Base-by-base conservation (phyloP, 2,888 invertebrate genomes). In the Amphipyra berbera region DNA sequence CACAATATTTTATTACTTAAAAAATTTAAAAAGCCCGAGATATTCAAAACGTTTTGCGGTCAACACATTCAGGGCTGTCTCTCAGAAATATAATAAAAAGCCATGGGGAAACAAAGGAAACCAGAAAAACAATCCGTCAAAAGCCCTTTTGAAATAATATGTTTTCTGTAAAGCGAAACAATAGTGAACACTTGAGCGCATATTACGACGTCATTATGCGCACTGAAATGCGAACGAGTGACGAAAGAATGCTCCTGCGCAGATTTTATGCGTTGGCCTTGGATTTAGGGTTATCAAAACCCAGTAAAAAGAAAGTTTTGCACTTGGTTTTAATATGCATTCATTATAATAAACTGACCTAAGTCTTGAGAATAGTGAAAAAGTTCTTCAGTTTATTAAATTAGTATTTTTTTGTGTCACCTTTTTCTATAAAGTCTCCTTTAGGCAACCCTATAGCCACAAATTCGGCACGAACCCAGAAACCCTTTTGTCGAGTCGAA, bases 111-210 rank as follows among this genome's bases (percentile, higher is more conserved):
- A 76, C 71, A 77, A 73, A 69, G 50, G 45, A 13, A 37, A 37
- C 52, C 70, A 56, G 56, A 68, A 53, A 52, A 61, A 53, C 55
- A 40, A 53, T 70, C 58, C 70, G 44, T 60, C 57, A 58, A 75
- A 67, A 65, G 60, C 35, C 41, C 52, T 59, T 64, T 72, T 55
- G 46, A 60, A 57, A 57, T 40, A 59, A 59, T 62, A 73, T 27
- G 44, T 47, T 60, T 76, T 55, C 40, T 47, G 55, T 71, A 55
- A 73, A 61, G 45, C 61, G 64, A 76, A 82, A 85, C 82, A 85
- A 87, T 79, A 79, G 78, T 61, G 68, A 49, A 68, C 82, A 81
- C 84, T 77, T 61, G 37, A 61, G 61, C 72, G 82, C 84, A 84
- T 81, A 79, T 73, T 68, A 68, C 55, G 67, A 72, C 63, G 74